Evolutionary conservation across 2,113 vertebrate genomes (phyloP), one percentile per base, ranked within the genome.

Genomic region (Semicossyphus pulcher): DNA sequence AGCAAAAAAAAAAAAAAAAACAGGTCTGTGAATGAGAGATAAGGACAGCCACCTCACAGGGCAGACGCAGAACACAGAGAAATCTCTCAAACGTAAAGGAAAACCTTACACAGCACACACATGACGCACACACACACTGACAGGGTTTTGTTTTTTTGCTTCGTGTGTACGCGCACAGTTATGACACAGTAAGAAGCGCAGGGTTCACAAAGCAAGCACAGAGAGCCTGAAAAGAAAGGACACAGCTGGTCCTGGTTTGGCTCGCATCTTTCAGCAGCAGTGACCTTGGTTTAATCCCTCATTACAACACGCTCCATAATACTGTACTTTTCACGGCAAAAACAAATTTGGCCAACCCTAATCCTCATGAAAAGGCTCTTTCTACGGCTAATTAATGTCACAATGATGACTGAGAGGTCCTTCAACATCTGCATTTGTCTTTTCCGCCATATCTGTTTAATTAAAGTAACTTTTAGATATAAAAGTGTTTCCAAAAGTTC

Each of bases 231-330:
- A 74, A 72, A 61, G 66, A 73, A 62, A 63, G 80, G 78, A 79
- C 73, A 76, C 58, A 67, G 80, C 76, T 62, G 78, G 68, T 80
- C 80, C 74, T 68, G 65, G 53, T 73, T n/a, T 86, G 80, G 32
- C 73, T 75, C 31, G 69, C 66, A 82, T 86, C 78, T 77, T 76
- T 63, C 61, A 79, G 84, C 72, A 77, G 85, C 75, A 49, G 59
- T 90, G 93, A 92, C 93, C 91, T 94, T 92, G 92, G 80, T 77
- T 73, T 93, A 92, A 93, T 92, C 90, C 85, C 80, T 90, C 86
- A 87, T 88, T 88, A 89, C 81, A 86, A 81, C 76, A 74, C 25
- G 49, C 81, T 80, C 49, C 48, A 65, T 74, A 74, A 80, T 76
- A 52, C 84, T 71, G 58, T 42, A 78, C 67, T 80, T 86, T 81